Base-by-base conservation (phyloP, 2,797 vertebrate genomes). In the Labroides dimidiatus region DNA sequence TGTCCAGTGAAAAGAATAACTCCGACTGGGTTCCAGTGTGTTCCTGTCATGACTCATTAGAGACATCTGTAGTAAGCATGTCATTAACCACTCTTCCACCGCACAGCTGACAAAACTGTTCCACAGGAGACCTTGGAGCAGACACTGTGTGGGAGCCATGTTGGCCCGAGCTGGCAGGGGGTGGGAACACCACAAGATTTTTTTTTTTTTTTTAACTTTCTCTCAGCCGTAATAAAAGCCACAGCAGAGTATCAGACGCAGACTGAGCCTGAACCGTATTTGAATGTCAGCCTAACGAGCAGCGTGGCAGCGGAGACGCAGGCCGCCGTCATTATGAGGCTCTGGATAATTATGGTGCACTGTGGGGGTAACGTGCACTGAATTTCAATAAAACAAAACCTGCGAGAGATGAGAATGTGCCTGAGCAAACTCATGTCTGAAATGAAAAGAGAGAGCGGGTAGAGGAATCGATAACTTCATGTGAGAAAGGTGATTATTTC, bases 81-180 rank as follows among this genome's bases (percentile, higher is more conserved):
- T 84, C 82, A 88, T 91, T 90, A 82, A 69, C 82, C 75, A 74
- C 84, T 87, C 78, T 64, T 15, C 65, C 82, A 70, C 64, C 60
- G 53, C 72, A 81, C 75, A 78, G 83, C 85, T 89, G 88, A 92
- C 89, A 86, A 77, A 89, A 86, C 83, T 57, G 67, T 78, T 87
- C 84, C 77, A 68, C 79, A 17, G 82, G 69, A 84, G 73, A 78
- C 57, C 73, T 78, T 42, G 43, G 68, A 75, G 52, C 68, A 84
- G 77, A 84, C 78, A 72, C 48, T 48, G 71, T 62, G 87, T 75
- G 77, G 83, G 80, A 79, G 80, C 78, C 61, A 57, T 65, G 66
- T 69, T 68, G 70, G 68, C 19, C 50, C 11, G 7, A 16, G 58
- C 41, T 68, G 64, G 75, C 50, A 48, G 48, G 42, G 45, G 73